Conservation (phyloP, 2,888 invertebrate species). For the Drosophila recens region DNA sequence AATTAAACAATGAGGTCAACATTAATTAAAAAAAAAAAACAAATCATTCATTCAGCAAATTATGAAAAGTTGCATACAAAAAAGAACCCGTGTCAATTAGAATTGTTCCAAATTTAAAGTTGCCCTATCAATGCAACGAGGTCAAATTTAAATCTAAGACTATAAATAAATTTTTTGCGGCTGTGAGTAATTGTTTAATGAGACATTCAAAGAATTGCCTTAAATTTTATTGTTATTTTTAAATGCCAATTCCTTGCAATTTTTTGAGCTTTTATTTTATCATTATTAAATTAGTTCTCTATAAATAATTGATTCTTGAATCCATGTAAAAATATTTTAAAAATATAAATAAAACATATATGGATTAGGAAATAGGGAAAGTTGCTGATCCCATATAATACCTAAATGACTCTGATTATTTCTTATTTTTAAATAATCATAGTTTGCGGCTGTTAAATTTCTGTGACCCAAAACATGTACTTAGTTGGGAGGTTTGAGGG, state of each 20-base stretch:
- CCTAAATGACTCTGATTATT: too few species aligned
- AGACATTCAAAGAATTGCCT: not conserved
- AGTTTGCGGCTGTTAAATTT: too few species aligned
- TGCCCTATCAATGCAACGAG: not conserved
- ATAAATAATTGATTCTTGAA: not conserved
- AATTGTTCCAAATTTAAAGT: not conserved
- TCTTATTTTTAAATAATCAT: too few species aligned
- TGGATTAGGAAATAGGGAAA: too few species aligned
- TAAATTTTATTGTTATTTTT: too few species aligned
- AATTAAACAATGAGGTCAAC: not conserved
- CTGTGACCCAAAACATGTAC: too few species aligned
- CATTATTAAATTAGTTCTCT: not conserved
- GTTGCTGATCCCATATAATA: too few species aligned
- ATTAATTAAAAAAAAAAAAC: not conserved
- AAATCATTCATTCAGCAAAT: not conserved
- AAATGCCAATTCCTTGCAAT: too few species aligned
- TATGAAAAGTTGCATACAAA: not conserved
- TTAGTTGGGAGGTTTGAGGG: too few species aligned
- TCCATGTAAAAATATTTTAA: too few species aligned
- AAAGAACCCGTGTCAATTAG: not conserved
- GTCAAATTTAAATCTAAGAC: not conserved
- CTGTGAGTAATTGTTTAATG: not conserved
- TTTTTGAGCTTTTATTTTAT: too few species aligned
- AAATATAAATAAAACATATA: too few species aligned
- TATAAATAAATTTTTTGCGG: not conserved